Base-by-base conservation (phyloP, 2,888 invertebrate species). In the Antheraea assamensis region DNA sequence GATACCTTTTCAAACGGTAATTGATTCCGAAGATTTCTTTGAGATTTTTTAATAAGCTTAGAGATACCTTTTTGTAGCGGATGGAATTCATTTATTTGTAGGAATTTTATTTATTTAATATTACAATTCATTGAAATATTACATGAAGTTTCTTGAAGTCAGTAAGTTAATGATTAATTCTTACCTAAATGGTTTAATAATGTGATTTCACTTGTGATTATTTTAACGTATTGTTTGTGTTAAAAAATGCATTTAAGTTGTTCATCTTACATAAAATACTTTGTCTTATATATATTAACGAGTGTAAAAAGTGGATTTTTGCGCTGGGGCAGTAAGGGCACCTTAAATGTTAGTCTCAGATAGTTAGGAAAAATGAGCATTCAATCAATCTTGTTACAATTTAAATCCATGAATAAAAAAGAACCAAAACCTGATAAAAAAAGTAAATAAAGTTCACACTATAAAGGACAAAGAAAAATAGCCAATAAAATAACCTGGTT, bases 31-130 rank as follows among this genome's bases (percentile, higher is more conserved):
- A 68, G 68, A 68, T 15, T 21, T 35, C 68, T 35, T 68, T 68
- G 35, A 68, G 68, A 68, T 68, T 35, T 68, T 68, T 68, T 68
- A 68, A 68, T 68, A 68, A 68, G 68, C 68, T 68, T 68, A 68
- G 68, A 66, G 55, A 58, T 64, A n/a, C 35, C n/a, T 35, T 68
- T 68, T 68, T n/a, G 35, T 68, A 68, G 35, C n/a, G 21, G 35
- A n/a, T 68, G 35, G 35, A n/a, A n/a, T 68, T 68, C 4, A 31
- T 27, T 66, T 68, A 64, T 68, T 68, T 68, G n/a, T 35, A 5
- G 35, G 13, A 68, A 24, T n/a, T 68, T 68, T 68, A 68, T 68
- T 68, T 27, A 15, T 17, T 27, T 5, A 64, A 64, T 30, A 17
- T 64, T 17, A 64, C 17, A 64, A 15, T 21, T 64, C 27, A 8